Conservation (phyloP, 2,888 invertebrate genomes). For the Xestia xanthographa region DNA sequence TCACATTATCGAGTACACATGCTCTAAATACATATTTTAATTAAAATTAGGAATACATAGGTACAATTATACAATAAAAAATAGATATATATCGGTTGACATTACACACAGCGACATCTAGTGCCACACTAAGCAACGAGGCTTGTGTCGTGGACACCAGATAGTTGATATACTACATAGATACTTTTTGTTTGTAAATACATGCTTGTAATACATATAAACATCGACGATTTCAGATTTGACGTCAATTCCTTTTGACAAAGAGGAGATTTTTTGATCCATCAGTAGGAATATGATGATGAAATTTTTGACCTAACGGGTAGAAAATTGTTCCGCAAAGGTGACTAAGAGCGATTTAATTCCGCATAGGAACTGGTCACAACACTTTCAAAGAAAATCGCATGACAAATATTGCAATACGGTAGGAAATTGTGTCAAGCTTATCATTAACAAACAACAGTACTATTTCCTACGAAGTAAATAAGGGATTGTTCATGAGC, state of each 20-base stretch:
- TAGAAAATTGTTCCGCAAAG: neutral
- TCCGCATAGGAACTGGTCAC: neutral
- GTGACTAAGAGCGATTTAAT: conserved; percentile 6
- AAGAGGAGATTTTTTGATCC: neutral
- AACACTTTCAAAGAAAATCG: conserved; percentile 29
- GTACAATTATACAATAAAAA: too few relatives aligned
- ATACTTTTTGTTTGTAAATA: too few relatives aligned
- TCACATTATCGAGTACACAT: too few relatives aligned
- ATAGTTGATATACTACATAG: too few relatives aligned
- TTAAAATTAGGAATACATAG: too few relatives aligned
- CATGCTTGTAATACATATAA: too few relatives aligned
- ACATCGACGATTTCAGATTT: neutral
- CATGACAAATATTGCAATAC: conserved; percentile 27
- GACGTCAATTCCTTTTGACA: neutral
- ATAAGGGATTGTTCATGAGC: conserved; percentile 12
- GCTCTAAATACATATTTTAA: too few relatives aligned
- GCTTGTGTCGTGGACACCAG: too few relatives aligned
- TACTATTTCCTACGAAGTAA: conserved; percentile 15
- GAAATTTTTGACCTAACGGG: too few relatives aligned
- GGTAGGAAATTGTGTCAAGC: conserved; percentile 8
- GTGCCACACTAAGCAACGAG: too few relatives aligned
- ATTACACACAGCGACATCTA: too few relatives aligned
- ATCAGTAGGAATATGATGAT: neutral
- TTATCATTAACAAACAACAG: conserved; percentile 39
- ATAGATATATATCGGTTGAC: too few relatives aligned